Conservation (phyloP, 2,113 vertebrate genomes). For the Madoqua kirkii region DNA sequence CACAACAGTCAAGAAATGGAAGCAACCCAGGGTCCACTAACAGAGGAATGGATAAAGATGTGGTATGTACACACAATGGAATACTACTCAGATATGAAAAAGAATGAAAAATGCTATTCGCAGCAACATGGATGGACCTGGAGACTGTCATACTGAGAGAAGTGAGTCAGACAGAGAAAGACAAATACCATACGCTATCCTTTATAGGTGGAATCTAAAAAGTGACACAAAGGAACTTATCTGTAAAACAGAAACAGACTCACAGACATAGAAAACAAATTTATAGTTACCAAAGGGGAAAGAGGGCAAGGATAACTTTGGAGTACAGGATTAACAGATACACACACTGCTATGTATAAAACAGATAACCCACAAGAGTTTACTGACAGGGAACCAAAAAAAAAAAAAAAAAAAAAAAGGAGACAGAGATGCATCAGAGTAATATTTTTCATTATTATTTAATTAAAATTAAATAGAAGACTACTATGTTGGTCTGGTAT, state of each 20-base stretch:
- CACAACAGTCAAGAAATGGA: not conserved
- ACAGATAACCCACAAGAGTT: not conserved
- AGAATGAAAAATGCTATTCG: not conserved
- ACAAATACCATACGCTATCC: not conserved
- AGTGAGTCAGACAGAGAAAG: not conserved
- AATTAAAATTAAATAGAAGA: constrained; percentile 38
- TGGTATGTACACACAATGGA: not conserved
- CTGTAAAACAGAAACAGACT: not conserved
- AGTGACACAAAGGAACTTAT: not conserved
- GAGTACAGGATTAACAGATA: not conserved
- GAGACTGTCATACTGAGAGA: not conserved
- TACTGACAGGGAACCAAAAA: not conserved
- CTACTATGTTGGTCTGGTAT: not conserved
- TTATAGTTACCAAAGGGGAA: not conserved
- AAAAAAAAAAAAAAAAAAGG: not conserved
- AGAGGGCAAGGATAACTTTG: not conserved
- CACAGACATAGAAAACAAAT: not conserved
- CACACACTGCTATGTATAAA: not conserved
- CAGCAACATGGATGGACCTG: not conserved
- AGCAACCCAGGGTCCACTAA: not conserved
- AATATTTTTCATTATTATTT: constrained; percentile 7
- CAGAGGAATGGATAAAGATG: not conserved
- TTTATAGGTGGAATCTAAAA: not conserved
- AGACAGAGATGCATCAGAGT: not conserved
- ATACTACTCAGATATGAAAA: not conserved